These are phyloP conservation scores for Euproctis similis DNA, from an alignment of 2,888 invertebrate species.

Conservation along the genomic window DNA sequence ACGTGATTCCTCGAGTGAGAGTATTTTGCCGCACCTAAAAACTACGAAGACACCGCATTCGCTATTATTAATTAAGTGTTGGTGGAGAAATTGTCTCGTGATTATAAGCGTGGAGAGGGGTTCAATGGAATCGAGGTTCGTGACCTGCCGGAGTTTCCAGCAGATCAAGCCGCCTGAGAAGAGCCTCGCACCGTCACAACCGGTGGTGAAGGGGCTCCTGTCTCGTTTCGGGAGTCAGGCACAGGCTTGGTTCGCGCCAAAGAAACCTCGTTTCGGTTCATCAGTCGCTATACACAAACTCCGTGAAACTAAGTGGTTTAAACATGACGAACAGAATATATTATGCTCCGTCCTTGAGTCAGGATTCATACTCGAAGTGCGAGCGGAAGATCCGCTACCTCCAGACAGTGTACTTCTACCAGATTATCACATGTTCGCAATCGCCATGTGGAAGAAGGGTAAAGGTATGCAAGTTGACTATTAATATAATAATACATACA, in stretches of 20 bases:
- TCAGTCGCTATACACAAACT: conserved; percentile 83
- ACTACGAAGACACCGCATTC: conserved; percentile 25
- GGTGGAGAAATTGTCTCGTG: conserved; percentile 52
- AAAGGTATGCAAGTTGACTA: conserved; percentile 82
- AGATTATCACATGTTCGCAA: conserved; percentile 78
- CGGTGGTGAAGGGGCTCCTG: conserved; percentile 69
- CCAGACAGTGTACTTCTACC: conserved; percentile 64
- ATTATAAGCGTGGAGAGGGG: conserved; percentile 53
- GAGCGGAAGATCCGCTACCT: conserved; percentile 66
- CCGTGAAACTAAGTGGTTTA: conserved; percentile 85
- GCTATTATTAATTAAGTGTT: conserved; percentile 38
- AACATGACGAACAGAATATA: conserved; percentile 80
- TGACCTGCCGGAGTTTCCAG: conserved; percentile 73
- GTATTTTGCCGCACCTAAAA: conserved; percentile 41
- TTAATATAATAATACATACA: no score
- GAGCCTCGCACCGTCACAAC: conserved; percentile 65
- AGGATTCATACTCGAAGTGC: conserved; percentile 82
- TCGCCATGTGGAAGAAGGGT: conserved; percentile 82
- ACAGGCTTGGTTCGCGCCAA: conserved; percentile 70
- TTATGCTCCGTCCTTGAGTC: conserved; percentile 83
- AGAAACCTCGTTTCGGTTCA: conserved; percentile 75
- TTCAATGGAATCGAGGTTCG: conserved; percentile 77
- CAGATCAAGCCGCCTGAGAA: conserved; percentile 74
- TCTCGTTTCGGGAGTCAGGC: conserved; percentile 74
- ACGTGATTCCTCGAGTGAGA: conserved; percentile 66